phyloP scores from a whole-genome alignment of 2,888 invertebrate genomes.

The Idaea biselata region DNA sequence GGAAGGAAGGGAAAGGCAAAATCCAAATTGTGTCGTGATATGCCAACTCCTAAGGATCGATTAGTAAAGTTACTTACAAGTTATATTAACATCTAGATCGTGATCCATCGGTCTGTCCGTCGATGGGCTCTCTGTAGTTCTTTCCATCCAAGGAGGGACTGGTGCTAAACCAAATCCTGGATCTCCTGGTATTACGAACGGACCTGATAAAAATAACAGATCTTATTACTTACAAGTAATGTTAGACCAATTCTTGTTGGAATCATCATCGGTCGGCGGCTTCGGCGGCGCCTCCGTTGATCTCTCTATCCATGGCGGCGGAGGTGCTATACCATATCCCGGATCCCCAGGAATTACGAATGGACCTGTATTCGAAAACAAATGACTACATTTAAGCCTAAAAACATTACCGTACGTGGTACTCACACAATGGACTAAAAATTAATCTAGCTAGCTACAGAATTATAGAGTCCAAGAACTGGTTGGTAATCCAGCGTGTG shows the following conservation, averaged over 20 bases:
- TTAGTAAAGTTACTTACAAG: constrained; percentile 49
- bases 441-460: no score
- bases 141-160: constrained; percentile 62
- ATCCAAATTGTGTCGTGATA: no score
- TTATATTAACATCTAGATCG: constrained; percentile 41
- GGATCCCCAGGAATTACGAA: constrained; percentile 72
- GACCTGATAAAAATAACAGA: constrained; percentile 44
- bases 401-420: not conserved
- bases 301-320: constrained; percentile 64
- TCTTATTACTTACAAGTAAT: constrained; percentile 53
- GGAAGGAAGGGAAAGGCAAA: no score
- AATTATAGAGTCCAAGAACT: no score
- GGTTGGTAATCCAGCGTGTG: no score
- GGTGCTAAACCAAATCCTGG: constrained; percentile 58
- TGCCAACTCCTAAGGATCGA: no score
- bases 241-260: constrained; percentile 33
- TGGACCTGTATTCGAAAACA: constrained; percentile 46
- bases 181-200: constrained; percentile 70
- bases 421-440: not conserved
- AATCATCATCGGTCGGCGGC: constrained; percentile 36
- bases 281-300: constrained; percentile 42
- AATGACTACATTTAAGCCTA: not conserved
- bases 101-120: constrained; percentile 36
- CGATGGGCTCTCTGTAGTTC: constrained; percentile 44
- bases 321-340: constrained; percentile 51